Conservation (phyloP, 1,140 invertebrate genomes). For the Drosophila chauvacae region DNA sequence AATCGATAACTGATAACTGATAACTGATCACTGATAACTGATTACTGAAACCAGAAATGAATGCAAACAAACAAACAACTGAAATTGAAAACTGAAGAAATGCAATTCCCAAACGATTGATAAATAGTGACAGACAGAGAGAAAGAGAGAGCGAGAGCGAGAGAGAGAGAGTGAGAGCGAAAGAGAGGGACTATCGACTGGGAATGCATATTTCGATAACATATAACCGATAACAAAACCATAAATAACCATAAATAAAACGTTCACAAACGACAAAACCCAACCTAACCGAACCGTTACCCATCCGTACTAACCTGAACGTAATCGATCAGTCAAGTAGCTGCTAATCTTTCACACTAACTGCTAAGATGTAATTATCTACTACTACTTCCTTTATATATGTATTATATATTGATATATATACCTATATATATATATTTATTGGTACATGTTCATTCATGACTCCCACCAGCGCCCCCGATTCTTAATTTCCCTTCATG, state of each 20-base stretch:
- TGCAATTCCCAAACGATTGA: slow-evolving; percentile 37
- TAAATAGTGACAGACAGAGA: background rate
- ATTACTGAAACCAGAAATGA: slow-evolving; percentile 9
- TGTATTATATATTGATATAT: slow-evolving; percentile 46
- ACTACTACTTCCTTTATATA: slow-evolving; percentile 46
- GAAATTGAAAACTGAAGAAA: slow-evolving; percentile 17
- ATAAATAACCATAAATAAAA: slow-evolving; percentile 21
- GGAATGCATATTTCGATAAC: slow-evolving; percentile 37
- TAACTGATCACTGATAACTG: background rate
- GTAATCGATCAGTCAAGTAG: slow-evolving; percentile 62
- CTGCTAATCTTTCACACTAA: slow-evolving; percentile 77
- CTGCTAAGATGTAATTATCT: slow-evolving; percentile 82
- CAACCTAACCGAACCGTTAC: slow-evolving; percentile 33
- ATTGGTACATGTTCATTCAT: slow-evolving; percentile 30
- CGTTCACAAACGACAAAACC: slow-evolving; percentile 23
- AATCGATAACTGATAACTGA: slow-evolving; percentile 1
- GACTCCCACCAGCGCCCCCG: background rate
- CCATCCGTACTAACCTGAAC: slow-evolving; percentile 53
- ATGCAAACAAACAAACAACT: slow-evolving; percentile 4
- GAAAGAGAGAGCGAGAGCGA: background rate
- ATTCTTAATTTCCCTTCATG: background rate
- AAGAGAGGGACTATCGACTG: slow-evolving; percentile 23
- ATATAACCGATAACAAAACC: background rate
- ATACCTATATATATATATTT: slow-evolving; percentile 17
- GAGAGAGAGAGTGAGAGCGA: background rate